Conservation (phyloP, 2,797 vertebrate species). For the Hybognathus amarus region DNA sequence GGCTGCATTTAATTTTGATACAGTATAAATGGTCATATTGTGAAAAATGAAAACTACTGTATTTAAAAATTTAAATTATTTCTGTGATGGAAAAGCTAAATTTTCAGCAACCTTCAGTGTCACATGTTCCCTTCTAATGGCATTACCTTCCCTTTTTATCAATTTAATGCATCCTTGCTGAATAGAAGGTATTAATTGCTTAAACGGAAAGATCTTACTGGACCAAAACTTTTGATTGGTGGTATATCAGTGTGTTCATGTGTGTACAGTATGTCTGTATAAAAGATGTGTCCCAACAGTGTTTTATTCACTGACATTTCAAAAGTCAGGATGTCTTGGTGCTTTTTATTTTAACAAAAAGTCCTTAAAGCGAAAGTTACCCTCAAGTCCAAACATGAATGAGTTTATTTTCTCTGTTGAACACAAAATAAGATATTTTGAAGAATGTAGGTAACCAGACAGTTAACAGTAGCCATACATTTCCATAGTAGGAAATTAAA, state of each 20-base stretch:
- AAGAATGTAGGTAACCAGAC: no score
- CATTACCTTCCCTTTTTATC: background rate
- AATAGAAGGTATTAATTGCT: background rate
- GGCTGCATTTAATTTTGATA: background rate
- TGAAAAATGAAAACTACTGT: background rate
- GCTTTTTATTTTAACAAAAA: background rate
- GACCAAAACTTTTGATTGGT: background rate
- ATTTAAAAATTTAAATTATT: background rate
- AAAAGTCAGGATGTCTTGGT: background rate
- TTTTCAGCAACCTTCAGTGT: background rate
- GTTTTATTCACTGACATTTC: background rate
- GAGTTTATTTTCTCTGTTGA: no score
- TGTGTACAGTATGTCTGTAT: slow-evolving; percentile 23
- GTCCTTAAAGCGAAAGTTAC: no score
- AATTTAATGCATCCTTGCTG: background rate
- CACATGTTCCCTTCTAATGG: background rate
- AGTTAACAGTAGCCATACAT: no score
- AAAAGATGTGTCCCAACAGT: background rate
- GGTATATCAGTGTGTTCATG: slow-evolving; percentile 11
- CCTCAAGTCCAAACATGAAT: no score
- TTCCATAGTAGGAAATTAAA: no score
- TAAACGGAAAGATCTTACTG: background rate
- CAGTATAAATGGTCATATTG: background rate
- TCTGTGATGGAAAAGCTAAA: slow-evolving; percentile 1
- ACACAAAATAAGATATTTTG: no score